A percentile compares a stretch with the other conserved stretches of the same genome.
These are phyloP conservation scores for Lasioglossum lativentre DNA, from an alignment of 2,888 invertebrate genomes.

Conservation along the genomic window DNA sequence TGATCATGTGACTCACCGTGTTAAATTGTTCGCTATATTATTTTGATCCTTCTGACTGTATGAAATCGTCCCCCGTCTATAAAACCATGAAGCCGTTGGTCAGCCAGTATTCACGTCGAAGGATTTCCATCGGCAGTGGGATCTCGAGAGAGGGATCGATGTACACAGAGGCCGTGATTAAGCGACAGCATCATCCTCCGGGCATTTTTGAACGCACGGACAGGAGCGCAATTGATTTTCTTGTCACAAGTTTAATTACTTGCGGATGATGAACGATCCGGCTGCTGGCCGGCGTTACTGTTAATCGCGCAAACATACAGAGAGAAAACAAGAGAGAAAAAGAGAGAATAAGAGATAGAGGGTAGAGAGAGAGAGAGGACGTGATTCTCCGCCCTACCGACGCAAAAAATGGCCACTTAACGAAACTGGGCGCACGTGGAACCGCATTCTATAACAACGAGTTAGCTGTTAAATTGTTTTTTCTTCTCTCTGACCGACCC, in stretches of 20 bases:
- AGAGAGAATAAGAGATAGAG: too few relatives aligned
- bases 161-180: background rate
- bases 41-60: background rate
- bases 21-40: too few relatives aligned
- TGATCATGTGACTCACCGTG: too few relatives aligned
- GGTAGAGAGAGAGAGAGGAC: too few relatives aligned
- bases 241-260: slow-evolving; percentile 43
- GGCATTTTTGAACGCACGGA: background rate
- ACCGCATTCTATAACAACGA: background rate
- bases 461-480: background rate
- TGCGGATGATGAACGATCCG: slow-evolving; percentile 23
- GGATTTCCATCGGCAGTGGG: background rate
- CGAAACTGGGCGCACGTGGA: background rate
- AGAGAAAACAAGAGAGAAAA: background rate
- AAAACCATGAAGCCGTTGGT: background rate
- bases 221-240: slow-evolving; percentile 21
- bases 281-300: background rate
- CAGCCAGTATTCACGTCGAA: background rate
- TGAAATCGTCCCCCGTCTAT: background rate
- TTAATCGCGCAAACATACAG: background rate
- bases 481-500: background rate
- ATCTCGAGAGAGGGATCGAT: background rate
- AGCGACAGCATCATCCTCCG: background rate
- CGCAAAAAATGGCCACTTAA: background rate
- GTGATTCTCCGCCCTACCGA: background rate